These are phyloP conservation scores for Drosophila monieri DNA, from an alignment of 2,888 invertebrate species.

Conservation along the genomic window DNA sequence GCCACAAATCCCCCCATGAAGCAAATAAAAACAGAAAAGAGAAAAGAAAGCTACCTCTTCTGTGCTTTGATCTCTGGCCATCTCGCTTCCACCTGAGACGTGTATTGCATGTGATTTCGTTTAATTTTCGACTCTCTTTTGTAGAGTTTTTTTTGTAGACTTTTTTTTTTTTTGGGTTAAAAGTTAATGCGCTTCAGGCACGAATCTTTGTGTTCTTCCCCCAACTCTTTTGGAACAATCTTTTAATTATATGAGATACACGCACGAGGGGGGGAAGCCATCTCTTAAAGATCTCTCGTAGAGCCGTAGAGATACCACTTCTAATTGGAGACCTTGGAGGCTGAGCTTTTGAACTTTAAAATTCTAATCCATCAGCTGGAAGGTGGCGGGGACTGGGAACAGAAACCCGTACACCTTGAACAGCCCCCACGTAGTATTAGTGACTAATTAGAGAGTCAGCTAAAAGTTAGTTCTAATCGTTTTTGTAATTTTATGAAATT, in stretches of 20 bases:
- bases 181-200: conserved; percentile 66
- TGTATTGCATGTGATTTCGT: conserved; percentile 77
- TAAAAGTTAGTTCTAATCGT: neutral
- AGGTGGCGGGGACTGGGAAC: conserved; percentile 21
- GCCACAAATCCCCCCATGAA: conserved; percentile 31
- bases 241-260: conserved; percentile 64
- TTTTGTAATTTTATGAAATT: conserved; percentile 47
- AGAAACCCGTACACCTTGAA: conserved; percentile 74
- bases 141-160: neutral
- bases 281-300: no score
- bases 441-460: conserved; percentile 68
- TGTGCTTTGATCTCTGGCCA: conserved; percentile 31
- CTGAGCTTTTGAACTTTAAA: conserved; percentile 65
- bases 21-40: conserved; percentile 7
- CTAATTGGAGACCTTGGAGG: conserved; percentile 47
- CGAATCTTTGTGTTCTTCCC: conserved; percentile 55
- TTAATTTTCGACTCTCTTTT: conserved; percentile 52
- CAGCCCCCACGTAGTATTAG: conserved; percentile 54
- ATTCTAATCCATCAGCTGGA: conserved; percentile 44
- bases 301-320: conserved; percentile 2
- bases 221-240: conserved; percentile 40
- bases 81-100: conserved; percentile 52
- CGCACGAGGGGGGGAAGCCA: conserved; percentile 30
- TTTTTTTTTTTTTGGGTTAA: conserved; percentile 59
- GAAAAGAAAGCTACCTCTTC: conserved; percentile 61